Percentiles rank a stretch among this genome's conserved stretches.
Evolutionary conservation across 2,888 invertebrate genomes (phyloP).

Genomic region (Amblyteles armatorius): DNA sequence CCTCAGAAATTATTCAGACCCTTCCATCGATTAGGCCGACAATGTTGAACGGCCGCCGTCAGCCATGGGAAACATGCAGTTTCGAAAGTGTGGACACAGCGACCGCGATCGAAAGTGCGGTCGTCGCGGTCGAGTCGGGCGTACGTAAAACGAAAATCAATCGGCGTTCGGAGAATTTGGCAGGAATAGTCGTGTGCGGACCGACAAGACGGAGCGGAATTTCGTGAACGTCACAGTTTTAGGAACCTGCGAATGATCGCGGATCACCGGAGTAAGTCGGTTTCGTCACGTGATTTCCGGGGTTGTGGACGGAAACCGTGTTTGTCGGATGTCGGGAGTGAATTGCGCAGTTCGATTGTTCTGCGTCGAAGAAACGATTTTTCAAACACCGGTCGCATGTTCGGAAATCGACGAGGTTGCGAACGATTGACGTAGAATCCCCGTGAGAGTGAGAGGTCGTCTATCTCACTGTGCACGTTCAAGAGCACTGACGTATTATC

Average conservation of each 20-base stretch:
- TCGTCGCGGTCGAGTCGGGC: neutral
- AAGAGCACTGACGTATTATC: slow-evolving; percentile 70
- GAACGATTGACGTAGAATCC: slow-evolving; percentile 40
- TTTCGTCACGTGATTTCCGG: neutral
- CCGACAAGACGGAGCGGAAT: neutral
- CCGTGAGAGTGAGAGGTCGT: slow-evolving; percentile 53
- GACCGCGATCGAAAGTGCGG: neutral
- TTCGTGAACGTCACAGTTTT: neutral
- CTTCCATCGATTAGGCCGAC: slow-evolving; percentile 45
- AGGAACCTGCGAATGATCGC: neutral
- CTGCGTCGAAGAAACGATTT: neutral
- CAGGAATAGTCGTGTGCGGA: neutral
- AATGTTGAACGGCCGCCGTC: slow-evolving; percentile 20
- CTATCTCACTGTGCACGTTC: slow-evolving; percentile 66
- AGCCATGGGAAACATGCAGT: neutral
- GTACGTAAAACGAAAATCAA: neutral
- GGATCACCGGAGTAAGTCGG: neutral
- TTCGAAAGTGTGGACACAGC: neutral
- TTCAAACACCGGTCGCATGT: slow-evolving; percentile 5
- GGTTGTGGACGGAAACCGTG: neutral
- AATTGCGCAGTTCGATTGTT: neutral
- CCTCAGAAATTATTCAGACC: slow-evolving; percentile 53
- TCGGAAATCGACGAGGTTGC: slow-evolving; percentile 6
- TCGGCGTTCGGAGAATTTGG: neutral
- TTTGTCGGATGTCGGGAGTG: neutral